These are phyloP conservation scores for Struthio camelus DNA, from an alignment of 2,113 vertebrate species.

Conservation along the genomic window DNA sequence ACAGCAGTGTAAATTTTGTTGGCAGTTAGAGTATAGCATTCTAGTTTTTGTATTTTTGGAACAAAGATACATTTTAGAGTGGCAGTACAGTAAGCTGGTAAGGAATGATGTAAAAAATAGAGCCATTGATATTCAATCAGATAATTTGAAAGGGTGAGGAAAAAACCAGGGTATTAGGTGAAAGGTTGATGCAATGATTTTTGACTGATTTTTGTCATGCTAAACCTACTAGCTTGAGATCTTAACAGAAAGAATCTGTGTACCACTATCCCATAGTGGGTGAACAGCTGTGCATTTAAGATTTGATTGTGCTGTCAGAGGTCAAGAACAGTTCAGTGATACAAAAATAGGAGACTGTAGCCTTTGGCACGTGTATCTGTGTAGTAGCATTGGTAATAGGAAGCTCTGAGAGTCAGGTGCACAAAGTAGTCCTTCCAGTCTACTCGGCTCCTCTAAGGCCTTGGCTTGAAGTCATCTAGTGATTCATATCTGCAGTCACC, in stretches of 20 bases:
- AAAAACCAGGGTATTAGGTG: not conserved
- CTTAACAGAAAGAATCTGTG: not conserved
- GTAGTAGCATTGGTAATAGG: accelerated
- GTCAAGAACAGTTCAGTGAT: not conserved
- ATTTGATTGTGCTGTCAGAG: not conserved
- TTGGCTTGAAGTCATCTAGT: not conserved
- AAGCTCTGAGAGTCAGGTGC: accelerated
- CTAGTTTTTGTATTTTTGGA: not conserved
- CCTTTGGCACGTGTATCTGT: not conserved
- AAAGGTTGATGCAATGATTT: not conserved
- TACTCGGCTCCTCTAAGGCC: not conserved
- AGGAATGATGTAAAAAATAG: not conserved
- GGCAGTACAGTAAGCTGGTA: not conserved
- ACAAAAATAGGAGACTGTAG: not conserved
- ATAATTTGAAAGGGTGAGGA: not conserved
- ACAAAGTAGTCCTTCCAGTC: accelerated
- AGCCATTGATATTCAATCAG: accelerated
- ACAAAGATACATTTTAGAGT: not conserved
- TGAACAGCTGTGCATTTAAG: too few species aligned
- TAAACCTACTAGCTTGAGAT: not conserved
- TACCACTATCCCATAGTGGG: not conserved
- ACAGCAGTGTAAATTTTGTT: not conserved
- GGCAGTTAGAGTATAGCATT: not conserved
- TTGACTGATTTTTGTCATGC: not conserved
- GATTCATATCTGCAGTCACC: not conserved